Evolutionary conservation across 1,140 invertebrate species (phyloP).

Genomic region (Mercenaria mercenaria): DNA sequence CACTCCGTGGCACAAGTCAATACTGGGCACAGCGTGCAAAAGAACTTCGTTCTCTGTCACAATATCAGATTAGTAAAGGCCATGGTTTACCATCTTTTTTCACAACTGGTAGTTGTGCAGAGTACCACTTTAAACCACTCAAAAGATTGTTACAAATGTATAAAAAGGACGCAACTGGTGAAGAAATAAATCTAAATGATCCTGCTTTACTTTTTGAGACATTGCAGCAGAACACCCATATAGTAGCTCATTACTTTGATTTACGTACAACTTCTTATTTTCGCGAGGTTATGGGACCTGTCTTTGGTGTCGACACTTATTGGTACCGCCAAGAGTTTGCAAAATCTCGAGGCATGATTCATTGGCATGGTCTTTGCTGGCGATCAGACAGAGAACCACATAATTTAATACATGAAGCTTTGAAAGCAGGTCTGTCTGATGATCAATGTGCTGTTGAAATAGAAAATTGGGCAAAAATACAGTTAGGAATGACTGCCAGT

Average conservation of each 20-base stretch:
- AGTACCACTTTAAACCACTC: conserved; percentile 58
- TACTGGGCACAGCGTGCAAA: conserved; percentile 59
- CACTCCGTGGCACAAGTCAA: conserved; percentile 23
- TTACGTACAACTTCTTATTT: conserved; percentile 59
- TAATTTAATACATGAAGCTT: conserved; percentile 38
- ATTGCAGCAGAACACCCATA: conserved; percentile 55
- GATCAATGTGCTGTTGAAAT: conserved; percentile 50
- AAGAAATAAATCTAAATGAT: conserved; percentile 8
- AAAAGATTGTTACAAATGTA: conserved; percentile 50
- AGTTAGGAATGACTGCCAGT: conserved; percentile 58
- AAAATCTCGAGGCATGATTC: conserved; percentile 66
- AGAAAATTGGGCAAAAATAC: conserved; percentile 48
- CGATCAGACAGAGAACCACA: conserved; percentile 58
- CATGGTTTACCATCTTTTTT: conserved; percentile 55
- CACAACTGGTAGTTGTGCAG: conserved; percentile 53
- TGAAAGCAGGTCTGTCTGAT: conserved; percentile 50
- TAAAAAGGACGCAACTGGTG: background rate
- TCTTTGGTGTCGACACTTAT: conserved; percentile 60
- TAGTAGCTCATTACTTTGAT: conserved; percentile 70
- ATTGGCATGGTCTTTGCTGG: conserved; percentile 70
- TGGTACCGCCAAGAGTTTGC: conserved; percentile 69
- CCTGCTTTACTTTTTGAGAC: background rate
- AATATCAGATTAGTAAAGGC: conserved; percentile 53
- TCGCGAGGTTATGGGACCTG: conserved; percentile 43
- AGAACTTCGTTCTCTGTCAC: conserved; percentile 27